A percentile compares a stretch with the other conserved stretches of the same genome.
phyloP scores from a whole-genome alignment of 1,140 invertebrate genomes.

The Brachystomella parvula region DNA sequence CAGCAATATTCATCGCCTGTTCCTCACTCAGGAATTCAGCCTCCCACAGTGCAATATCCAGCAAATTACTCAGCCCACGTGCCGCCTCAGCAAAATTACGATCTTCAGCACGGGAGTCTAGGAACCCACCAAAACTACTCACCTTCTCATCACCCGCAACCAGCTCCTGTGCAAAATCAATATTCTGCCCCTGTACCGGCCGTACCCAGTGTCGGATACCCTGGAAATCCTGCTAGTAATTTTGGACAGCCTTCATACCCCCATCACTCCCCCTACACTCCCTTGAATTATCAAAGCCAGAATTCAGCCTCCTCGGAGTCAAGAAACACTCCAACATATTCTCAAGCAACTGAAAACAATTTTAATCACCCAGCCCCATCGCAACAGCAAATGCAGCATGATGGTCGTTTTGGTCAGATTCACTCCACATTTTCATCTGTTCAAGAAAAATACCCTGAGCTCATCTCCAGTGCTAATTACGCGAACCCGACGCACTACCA shows the following conservation, averaged over 20 bases:
- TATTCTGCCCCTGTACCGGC: not conserved
- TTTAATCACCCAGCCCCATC: not conserved
- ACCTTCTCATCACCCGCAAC: not conserved
- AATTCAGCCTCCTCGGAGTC: too few species aligned
- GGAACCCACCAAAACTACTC: too few species aligned
- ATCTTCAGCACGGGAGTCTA: too few species aligned
- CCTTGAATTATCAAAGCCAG: too few species aligned
- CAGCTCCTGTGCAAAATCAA: not conserved
- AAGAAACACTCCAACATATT: not conserved
- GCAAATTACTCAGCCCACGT: constrained; percentile 13
- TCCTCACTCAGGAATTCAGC: too few species aligned
- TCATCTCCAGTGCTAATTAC: not conserved
- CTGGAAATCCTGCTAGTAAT: too few species aligned
- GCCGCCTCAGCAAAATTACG: not conserved
- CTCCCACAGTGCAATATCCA: constrained; percentile 16
- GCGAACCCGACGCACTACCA: not conserved
- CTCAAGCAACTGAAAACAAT: not conserved
- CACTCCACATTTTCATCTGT: not conserved
- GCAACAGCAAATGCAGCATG: too few species aligned
- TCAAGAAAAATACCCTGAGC: constrained; percentile 1
- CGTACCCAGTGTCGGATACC: not conserved
- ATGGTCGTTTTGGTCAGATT: not conserved
- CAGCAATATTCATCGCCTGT: too few species aligned
- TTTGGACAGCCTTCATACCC: too few species aligned
- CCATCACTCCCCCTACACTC: too few species aligned